phyloP scores from a whole-genome alignment of 2,113 vertebrate genomes.

The Turdus rufiventris region DNA sequence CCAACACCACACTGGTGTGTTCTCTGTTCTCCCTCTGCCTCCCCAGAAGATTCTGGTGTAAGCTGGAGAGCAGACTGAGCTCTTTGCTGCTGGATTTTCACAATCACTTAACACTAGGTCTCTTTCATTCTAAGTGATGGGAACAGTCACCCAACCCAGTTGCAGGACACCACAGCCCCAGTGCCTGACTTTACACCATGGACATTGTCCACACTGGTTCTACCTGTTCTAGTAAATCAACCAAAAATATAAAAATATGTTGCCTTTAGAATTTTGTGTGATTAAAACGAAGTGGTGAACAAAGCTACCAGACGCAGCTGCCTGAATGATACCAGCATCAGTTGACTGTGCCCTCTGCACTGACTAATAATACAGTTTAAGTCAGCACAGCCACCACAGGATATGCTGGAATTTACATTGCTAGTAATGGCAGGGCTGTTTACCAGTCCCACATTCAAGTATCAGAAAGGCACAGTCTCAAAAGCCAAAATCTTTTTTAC shows the following conservation, averaged over 20 bases:
- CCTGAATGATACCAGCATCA: neutral
- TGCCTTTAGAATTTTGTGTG: neutral
- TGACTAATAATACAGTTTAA: neutral
- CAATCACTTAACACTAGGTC: rapidly evolving
- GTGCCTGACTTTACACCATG: neutral
- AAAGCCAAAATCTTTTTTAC: neutral
- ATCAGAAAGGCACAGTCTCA: neutral
- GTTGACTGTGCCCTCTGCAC: neutral
- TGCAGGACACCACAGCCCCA: rapidly evolving
- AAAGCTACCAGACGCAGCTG: neutral
- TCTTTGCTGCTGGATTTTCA: neutral
- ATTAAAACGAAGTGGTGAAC: neutral
- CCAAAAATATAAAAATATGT: neutral
- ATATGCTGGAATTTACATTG: neutral
- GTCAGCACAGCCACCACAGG: neutral
- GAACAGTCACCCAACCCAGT: neutral
- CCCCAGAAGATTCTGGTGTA: neutral
- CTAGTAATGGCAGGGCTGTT: neutral
- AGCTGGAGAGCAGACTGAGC: neutral
- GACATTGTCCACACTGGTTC: neutral
- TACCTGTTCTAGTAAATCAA: neutral
- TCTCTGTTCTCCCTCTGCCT: neutral
- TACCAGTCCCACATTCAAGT: neutral
- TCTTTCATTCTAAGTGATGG: neutral
- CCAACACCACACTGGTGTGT: neutral